Percentiles rank a stretch among this genome's conserved stretches.
These are phyloP conservation scores for Lobophora halterata DNA, from an alignment of 2,888 invertebrate genomes.

Conservation along the genomic window DNA sequence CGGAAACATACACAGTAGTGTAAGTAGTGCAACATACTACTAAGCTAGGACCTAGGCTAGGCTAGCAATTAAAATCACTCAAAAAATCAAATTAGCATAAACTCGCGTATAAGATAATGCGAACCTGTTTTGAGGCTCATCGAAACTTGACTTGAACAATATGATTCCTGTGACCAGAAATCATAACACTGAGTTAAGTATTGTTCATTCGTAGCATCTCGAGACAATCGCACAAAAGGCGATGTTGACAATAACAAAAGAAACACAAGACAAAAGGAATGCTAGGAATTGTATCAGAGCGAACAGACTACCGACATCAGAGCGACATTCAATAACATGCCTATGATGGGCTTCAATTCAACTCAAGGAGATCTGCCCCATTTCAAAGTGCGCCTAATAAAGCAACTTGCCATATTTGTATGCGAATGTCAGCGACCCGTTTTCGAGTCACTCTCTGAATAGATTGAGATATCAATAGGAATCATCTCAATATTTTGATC, in stretches of 20 bases:
- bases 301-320: slow-evolving; percentile 3
- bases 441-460: not conserved
- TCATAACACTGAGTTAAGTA: no score
- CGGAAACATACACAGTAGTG: no score
- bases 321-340: slow-evolving; percentile 13
- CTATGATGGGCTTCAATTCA: slow-evolving; percentile 17
- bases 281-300: slow-evolving; percentile 20
- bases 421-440: slow-evolving; percentile 2
- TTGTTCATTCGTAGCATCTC: slow-evolving; percentile 18
- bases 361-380: slow-evolving; percentile 22
- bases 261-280: slow-evolving; percentile 24
- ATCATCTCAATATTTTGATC: not conserved
- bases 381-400: slow-evolving; percentile 16
- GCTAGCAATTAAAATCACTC: no score
- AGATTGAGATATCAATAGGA: no score
- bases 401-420: slow-evolving; percentile 10
- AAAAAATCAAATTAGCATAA: no score
- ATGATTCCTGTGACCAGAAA: no score
- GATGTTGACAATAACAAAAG: slow-evolving; percentile 34
- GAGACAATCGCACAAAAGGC: slow-evolving; percentile 41
- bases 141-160: no score
- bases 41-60: no score
- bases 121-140: no score
- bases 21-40: no score
- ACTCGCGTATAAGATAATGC: no score